Evolutionary conservation across 2,113 vertebrate genomes (phyloP).

Genomic region (Alaudala cheleensis): DNA sequence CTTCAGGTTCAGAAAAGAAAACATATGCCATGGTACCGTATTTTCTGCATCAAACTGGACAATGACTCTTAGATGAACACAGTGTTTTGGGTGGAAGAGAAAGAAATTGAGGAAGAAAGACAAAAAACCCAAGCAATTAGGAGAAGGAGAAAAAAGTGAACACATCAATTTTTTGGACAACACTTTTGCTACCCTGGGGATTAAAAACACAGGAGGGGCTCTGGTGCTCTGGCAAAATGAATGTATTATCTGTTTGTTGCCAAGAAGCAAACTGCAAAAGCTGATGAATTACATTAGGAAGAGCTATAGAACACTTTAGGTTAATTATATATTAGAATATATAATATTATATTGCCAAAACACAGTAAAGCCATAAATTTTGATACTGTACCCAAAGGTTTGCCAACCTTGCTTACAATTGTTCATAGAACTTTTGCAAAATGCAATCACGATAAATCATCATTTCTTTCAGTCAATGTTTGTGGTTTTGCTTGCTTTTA

Average conservation of each 20-base stretch:
- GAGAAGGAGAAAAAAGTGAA: not conserved
- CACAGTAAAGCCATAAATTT: not conserved
- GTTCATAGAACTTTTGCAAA: not conserved
- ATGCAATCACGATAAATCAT: not conserved
- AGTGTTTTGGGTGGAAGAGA: too few species aligned
- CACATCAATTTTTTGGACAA: not conserved
- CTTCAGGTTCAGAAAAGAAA: not conserved
- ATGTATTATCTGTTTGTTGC: not conserved
- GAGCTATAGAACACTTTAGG: not conserved
- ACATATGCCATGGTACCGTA: not conserved
- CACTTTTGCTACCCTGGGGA: not conserved
- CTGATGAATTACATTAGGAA: not conserved
- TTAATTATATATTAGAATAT: not conserved
- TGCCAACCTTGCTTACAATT: not conserved
- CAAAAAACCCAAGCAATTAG: not conserved
- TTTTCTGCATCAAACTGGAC: not conserved
- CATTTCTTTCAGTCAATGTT: not conserved
- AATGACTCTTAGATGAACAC: too few species aligned
- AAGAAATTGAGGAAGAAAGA: too few species aligned
- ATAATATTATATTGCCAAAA: not conserved
- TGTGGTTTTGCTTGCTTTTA: not conserved
- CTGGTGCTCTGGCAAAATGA: not conserved
- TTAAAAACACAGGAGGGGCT: constrained; percentile 18
- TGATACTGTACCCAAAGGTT: not conserved
- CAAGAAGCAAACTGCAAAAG: constrained; percentile 3